A percentile compares a stretch with the other conserved stretches of the same genome.
Evolutionary conservation across 2,113 vertebrate genomes (phyloP).

Genomic region (Vanacampus margaritifer): DNA sequence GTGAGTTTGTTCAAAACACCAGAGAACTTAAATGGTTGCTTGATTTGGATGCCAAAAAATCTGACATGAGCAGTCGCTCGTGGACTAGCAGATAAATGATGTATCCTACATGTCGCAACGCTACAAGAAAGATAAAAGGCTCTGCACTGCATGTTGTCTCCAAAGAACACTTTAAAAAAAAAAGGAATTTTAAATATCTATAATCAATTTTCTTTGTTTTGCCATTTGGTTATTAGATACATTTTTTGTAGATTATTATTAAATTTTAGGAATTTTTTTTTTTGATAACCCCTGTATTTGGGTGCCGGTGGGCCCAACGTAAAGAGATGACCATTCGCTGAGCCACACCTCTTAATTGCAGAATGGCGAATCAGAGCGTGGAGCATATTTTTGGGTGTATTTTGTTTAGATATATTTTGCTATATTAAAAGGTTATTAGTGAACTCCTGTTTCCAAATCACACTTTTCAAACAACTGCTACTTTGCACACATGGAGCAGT

Average conservation of each 20-base stretch:
- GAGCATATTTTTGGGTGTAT: not conserved
- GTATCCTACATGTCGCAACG: too few relatives aligned
- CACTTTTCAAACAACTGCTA: not conserved
- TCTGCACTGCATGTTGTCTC: conserved; percentile 21
- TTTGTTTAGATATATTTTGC: not conserved
- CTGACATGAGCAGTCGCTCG: too few relatives aligned
- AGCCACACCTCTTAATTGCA: not conserved
- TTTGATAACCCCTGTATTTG: conserved; percentile 46
- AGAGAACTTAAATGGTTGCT: too few relatives aligned
- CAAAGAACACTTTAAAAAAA: not conserved
- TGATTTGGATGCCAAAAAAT: too few relatives aligned
- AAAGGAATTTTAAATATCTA: not conserved
- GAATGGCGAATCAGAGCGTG: not conserved
- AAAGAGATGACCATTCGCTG: not conserved
- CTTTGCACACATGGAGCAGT: too few relatives aligned
- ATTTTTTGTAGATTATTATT: not conserved
- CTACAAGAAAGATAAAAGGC: too few relatives aligned
- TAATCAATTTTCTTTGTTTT: conserved; percentile 12
- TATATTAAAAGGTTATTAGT: not conserved
- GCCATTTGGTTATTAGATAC: conserved; percentile 25
- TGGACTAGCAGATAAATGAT: too few relatives aligned
- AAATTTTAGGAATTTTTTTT: not conserved
- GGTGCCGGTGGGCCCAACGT: conserved; percentile 28
- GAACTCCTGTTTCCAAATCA: not conserved
- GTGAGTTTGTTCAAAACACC: too few relatives aligned